Conservation (phyloP, 2,888 invertebrate genomes). For the Disparrhopalites patrizii region DNA sequence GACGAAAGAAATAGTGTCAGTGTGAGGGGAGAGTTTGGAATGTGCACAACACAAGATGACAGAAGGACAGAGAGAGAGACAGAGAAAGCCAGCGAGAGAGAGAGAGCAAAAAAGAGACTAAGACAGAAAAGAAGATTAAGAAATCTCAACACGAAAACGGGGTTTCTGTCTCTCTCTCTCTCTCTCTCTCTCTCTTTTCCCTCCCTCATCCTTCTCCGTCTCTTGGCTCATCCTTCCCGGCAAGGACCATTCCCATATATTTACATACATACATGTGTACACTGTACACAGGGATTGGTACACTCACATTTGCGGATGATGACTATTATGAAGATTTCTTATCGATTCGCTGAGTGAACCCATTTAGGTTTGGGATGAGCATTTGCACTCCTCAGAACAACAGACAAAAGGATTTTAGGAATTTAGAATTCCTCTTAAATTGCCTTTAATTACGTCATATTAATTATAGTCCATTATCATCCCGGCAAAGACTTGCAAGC, state of each 20-base stretch:
- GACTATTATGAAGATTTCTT: slow-evolving; percentile 18
- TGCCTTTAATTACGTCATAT: slow-evolving; percentile 29
- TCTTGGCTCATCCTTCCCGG: neutral
- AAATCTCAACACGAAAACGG: neutral
- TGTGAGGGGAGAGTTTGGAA: neutral
- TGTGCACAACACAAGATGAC: neutral
- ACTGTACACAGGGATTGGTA: too few species aligned
- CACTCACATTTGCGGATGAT: too few species aligned
- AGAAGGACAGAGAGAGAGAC: neutral
- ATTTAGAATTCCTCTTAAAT: slow-evolving; percentile 30
- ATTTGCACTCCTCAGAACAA: slow-evolving; percentile 1
- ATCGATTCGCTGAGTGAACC: slow-evolving; percentile 7
- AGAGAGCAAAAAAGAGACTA: too few species aligned
- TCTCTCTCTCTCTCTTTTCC: neutral
- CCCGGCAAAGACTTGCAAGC: slow-evolving; percentile 1
- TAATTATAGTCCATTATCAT: slow-evolving; percentile 30
- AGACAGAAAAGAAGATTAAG: slow-evolving; percentile 12
- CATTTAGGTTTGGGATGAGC: slow-evolving; percentile 7
- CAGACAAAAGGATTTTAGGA: slow-evolving; percentile 29
- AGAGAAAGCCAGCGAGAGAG: too few species aligned
- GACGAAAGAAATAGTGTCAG: too few species aligned
- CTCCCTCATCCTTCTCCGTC: neutral
- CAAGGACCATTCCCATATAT: too few species aligned
- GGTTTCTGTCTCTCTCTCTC: neutral
- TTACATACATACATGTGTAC: too few species aligned